A percentile compares a stretch with the other conserved stretches of the same genome.
Conservation (phyloP, 1,140 invertebrate genomes). For the Caerostris darwini region DNA sequence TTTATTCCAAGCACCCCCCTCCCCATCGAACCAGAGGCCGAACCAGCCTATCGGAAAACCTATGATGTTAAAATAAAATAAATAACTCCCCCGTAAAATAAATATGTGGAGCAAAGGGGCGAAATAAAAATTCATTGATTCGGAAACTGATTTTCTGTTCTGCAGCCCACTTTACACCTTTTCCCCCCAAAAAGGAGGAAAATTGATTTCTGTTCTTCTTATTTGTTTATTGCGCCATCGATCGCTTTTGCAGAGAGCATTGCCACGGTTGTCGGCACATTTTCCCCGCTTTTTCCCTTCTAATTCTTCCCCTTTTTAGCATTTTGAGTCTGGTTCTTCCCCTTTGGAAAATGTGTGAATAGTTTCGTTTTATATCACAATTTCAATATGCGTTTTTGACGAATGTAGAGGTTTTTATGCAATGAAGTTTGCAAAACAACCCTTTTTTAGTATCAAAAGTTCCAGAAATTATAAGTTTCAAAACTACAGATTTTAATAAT, state of each 20-base stretch:
- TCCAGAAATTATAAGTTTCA: no score
- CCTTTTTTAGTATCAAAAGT: no score
- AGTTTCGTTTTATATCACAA: not conserved
- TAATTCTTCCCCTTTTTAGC: not conserved
- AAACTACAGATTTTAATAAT: no score
- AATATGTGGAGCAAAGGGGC: not conserved
- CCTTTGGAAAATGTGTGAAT: not conserved
- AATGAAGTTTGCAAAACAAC: no score
- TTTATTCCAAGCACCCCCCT: not conserved
- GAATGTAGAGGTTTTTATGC: no score
- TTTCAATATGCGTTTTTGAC: no score
- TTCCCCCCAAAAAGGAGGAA: not conserved
- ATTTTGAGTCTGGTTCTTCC: not conserved
- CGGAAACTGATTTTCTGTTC: conserved; percentile 27
- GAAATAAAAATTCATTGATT: conserved; percentile 48
- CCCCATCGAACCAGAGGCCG: not conserved
- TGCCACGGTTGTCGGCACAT: not conserved
- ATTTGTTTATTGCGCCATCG: conserved; percentile 47
- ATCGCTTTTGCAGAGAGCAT: not conserved
- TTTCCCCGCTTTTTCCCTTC: not conserved
- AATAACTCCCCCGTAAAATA: conserved; percentile 32
- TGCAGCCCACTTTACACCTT: conserved; percentile 40
- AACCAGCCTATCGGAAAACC: conserved; percentile 38
- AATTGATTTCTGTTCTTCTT: conserved; percentile 50
- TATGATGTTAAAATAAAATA: conserved; percentile 53